Evolutionary conservation across 2,888 invertebrate species (phyloP).

Genomic region (Camptogramma bilineatum): DNA sequence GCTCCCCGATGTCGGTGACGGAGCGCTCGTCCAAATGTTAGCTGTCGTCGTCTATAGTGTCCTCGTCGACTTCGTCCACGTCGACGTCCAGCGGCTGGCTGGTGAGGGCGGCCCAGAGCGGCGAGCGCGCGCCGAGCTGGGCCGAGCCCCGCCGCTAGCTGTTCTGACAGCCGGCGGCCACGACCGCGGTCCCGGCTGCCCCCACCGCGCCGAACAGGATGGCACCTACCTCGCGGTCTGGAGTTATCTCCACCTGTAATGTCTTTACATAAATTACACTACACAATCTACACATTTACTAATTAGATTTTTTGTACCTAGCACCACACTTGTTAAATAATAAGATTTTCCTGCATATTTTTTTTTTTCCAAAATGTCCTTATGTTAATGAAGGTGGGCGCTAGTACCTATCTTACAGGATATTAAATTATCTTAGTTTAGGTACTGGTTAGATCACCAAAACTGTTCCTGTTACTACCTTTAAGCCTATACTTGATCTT

Average conservation of each 20-base stretch:
- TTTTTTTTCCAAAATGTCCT: too few species aligned
- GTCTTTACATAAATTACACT: conserved; percentile 6
- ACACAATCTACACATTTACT: too few species aligned
- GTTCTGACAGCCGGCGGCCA: conserved; percentile 77
- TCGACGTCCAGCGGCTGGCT: conserved; percentile 84
- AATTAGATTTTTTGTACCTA: too few species aligned
- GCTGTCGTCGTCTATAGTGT: conserved; percentile 77
- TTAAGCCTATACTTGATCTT: too few species aligned
- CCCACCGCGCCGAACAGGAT: conserved; percentile 70
- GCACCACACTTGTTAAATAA: too few species aligned
- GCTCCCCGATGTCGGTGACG: conserved; percentile 83
- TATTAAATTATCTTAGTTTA: too few species aligned
- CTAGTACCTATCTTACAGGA: too few species aligned
- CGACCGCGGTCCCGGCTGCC: conserved; percentile 74
- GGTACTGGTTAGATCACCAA: too few species aligned
- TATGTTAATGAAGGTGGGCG: too few species aligned
- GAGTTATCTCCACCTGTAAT: conserved; percentile 77
- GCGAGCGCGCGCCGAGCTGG: conserved; percentile 85
- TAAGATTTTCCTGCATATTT: too few species aligned
- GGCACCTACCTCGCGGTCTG: conserved; percentile 80
- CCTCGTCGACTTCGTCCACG: conserved; percentile 64
- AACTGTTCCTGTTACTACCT: too few species aligned
- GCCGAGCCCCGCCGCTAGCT: conserved; percentile 85
- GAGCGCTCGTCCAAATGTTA: conserved; percentile 85
- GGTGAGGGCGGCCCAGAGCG: conserved; percentile 93